Evolutionary conservation across 2,113 vertebrate species (phyloP).

Genomic region (Scatophagus argus): DNA sequence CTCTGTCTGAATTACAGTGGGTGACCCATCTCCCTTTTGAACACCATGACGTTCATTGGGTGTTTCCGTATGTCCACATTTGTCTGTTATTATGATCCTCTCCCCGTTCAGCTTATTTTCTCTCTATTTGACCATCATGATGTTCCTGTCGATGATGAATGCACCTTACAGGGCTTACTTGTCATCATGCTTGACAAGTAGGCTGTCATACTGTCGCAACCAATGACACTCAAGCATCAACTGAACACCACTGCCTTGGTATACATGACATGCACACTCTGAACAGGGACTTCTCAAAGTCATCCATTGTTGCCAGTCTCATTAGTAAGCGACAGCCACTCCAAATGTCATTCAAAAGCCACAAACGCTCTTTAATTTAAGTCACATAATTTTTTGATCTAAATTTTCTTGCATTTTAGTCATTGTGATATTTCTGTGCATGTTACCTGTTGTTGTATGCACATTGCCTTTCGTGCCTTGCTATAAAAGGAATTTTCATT

Average conservation of each 20-base stretch:
- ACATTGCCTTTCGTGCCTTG: neutral
- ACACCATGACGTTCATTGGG: neutral
- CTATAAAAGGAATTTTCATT: neutral
- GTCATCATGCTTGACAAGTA: constrained; percentile 71
- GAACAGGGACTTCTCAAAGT: constrained; percentile 67
- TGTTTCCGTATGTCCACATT: neutral
- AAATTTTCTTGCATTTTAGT: neutral
- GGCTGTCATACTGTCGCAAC: constrained; percentile 71
- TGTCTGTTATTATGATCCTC: constrained; percentile 6
- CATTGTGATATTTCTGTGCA: neutral
- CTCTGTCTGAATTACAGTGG: neutral
- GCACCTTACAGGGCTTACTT: constrained; percentile 67
- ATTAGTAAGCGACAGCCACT: constrained; percentile 5
- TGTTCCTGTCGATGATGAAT: constrained; percentile 59
- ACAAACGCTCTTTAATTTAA: neutral
- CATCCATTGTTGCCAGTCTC: constrained; percentile 43
- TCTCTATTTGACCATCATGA: constrained; percentile 28
- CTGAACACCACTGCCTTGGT: constrained; percentile 40
- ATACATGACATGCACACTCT: constrained; percentile 23
- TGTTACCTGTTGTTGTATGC: neutral
- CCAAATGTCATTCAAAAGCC: neutral
- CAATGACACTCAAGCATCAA: constrained; percentile 71
- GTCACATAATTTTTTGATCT: neutral
- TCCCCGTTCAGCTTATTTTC: neutral
- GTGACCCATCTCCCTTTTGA: neutral